Percentiles rank a stretch among this genome's conserved stretches.
phyloP scores from a whole-genome alignment of 2,888 invertebrate species.

The Hirtodrosophila duncani region DNA sequence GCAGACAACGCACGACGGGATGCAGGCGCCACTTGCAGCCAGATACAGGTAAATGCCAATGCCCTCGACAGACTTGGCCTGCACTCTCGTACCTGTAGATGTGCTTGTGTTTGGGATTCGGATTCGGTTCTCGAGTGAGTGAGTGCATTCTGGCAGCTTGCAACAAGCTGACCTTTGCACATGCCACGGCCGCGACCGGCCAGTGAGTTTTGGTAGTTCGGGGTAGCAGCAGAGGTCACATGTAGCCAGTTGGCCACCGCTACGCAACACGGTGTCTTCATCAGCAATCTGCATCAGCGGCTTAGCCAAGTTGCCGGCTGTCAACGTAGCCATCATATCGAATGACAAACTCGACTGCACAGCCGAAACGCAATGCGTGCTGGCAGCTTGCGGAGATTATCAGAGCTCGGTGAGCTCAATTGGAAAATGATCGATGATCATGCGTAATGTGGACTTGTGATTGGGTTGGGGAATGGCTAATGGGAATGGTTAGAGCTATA shows the following conservation, averaged over 20 bases:
- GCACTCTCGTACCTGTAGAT: conserved; percentile 2
- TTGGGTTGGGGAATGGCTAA: too few relatives aligned
- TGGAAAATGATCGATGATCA: conserved; percentile 70
- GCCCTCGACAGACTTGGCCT: too few relatives aligned
- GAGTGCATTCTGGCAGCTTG: conserved; percentile 31
- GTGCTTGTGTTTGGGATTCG: conserved; percentile 9
- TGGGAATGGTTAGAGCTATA: too few relatives aligned
- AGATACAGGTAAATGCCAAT: conserved; percentile 52
- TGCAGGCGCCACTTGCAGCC: conserved; percentile 76
- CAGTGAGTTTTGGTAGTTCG: neutral
- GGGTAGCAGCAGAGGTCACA: conserved; percentile 35
- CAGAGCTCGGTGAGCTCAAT: conserved; percentile 53
- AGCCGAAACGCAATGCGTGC: conserved; percentile 35
- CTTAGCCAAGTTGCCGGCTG: conserved; percentile 44
- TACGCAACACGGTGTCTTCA: conserved; percentile 39
- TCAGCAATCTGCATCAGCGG: too few relatives aligned
- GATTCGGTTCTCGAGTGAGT: conserved; percentile 16
- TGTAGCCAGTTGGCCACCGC: conserved; percentile 29
- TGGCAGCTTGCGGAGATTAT: conserved; percentile 45
- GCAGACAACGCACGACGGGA: conserved; percentile 78
- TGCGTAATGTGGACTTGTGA: conserved; percentile 5
- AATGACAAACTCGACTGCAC: conserved; percentile 63
- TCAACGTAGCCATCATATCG: conserved; percentile 67
- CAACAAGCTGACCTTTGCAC: conserved; percentile 71
- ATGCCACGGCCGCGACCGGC: conserved; percentile 46